Evolutionary conservation across 2,113 vertebrate genomes (phyloP).

Genomic region (Mirza zaza): DNA sequence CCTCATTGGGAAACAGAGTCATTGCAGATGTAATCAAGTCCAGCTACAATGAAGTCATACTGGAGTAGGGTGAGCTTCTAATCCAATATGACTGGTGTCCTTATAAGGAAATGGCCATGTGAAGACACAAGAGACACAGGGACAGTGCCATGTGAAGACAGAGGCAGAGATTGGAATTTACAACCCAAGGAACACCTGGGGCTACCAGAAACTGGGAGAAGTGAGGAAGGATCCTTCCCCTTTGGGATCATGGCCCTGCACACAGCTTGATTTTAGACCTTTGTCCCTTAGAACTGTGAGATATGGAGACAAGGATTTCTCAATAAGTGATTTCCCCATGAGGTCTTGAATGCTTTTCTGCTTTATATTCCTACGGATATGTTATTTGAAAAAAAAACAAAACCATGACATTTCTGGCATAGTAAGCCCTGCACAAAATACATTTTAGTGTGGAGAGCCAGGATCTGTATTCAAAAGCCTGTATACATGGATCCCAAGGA

Average conservation of each 20-base stretch:
- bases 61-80: not conserved
- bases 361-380: not conserved
- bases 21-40: not conserved
- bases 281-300: not conserved
- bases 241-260: not conserved
- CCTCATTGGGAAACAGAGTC: not conserved
- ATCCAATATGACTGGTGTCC: not conserved
- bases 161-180: not conserved
- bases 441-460: not conserved
- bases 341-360: not conserved
- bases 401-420: not conserved
- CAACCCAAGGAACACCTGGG: not conserved
- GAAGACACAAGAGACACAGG: not conserved
- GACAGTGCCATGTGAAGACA: not conserved
- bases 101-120: not conserved
- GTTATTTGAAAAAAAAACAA: not conserved
- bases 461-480: not conserved
- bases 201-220: not conserved
- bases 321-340: not conserved
- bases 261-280: not conserved
- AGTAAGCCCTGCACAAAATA: not conserved
- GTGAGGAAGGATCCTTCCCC: not conserved
- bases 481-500: not conserved
- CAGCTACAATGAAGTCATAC: not conserved
- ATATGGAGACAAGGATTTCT: not conserved